Percentiles rank a stretch among this genome's conserved stretches.
Conservation (phyloP, 2,113 vertebrate species). For the Malaclemys terrapin region DNA sequence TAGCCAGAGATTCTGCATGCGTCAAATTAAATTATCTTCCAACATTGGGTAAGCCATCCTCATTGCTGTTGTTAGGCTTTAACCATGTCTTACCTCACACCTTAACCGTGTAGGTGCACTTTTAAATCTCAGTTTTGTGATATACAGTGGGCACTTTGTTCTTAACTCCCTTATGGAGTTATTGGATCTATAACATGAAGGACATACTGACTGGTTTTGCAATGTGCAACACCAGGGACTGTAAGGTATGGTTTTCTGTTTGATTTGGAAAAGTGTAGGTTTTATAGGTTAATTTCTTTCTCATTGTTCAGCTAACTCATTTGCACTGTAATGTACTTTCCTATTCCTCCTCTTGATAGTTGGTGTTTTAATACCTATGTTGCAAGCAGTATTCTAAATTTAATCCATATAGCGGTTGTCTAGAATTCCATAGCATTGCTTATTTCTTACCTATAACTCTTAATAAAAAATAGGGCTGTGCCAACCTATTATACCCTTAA, state of each 20-base stretch:
- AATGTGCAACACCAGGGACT: constrained; percentile 31
- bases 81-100: not conserved
- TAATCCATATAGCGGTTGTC: constrained; percentile 57
- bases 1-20: constrained; percentile 50
- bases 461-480: constrained; percentile 79
- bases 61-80: not conserved
- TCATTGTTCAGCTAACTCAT: constrained; percentile 44
- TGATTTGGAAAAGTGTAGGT: constrained; percentile 27
- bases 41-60: not conserved
- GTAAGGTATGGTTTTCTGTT: constrained; percentile 22
- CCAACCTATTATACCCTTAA: constrained; percentile 81
- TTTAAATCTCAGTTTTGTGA: not conserved
- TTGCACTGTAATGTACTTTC: constrained; percentile 39
- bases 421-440: constrained; percentile 58
- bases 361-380: constrained; percentile 52
- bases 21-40: constrained; percentile 40
- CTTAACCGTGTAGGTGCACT: not conserved
- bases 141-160: constrained; percentile 37
- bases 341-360: constrained; percentile 38
- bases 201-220: constrained; percentile 58
- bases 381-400: constrained; percentile 48
- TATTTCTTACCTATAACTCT: constrained; percentile 78
- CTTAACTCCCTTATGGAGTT: constrained; percentile 27
- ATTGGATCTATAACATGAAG: constrained; percentile 47
- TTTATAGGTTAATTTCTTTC: constrained; percentile 47